Base-by-base conservation (phyloP, 2,113 vertebrate genomes). In the Cranoglanis bouderius region DNA sequence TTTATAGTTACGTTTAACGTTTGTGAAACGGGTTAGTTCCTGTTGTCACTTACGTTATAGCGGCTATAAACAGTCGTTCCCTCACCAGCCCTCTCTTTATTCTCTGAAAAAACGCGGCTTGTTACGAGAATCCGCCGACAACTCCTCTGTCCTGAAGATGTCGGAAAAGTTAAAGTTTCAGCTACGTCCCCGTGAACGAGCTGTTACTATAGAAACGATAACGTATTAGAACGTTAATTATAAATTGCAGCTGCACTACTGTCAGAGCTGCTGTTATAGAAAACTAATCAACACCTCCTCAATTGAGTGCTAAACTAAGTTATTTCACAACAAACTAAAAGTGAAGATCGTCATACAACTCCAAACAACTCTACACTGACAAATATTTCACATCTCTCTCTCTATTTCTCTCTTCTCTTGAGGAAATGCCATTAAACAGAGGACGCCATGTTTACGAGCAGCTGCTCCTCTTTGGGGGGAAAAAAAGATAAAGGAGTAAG, bases 361-460 rank as follows among this genome's bases (percentile, higher is more conserved):
- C 92, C 89, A 91, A 21, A 85, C 61, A 51, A 90, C 57, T 93
- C 91, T 88, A 91, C 91, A 94, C 90, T 93, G 91, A 93, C 92
- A 92, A 90, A 81, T 81, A 35, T 77, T 78, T 85, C 74, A 74
- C 81, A 38, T 63, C 77, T n/a, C 43, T 51, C 46, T 85, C 85
- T 89, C 72, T 87, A 70, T 74, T 61, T 74, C 59, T 87, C 43
- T 88, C 84, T 46, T 77, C 51, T 90, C 87, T 72, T 91, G 87
- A 89, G 92, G 93, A 93, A 92, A 86, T 87, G 82, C 90, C 59
- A 83, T 93, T 93, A 93, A 94, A 93, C 63, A 51, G 9, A 91
- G 88, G 57, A 88, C 83, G 82, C 91, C 51, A 67, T 85, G 55
- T 92, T 46, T 89, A 92, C 19, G 87, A 89, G 38, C 46, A 84